Evolutionary conservation across 2,888 invertebrate genomes (phyloP).

Genomic region (Cynaeus angustus): DNA sequence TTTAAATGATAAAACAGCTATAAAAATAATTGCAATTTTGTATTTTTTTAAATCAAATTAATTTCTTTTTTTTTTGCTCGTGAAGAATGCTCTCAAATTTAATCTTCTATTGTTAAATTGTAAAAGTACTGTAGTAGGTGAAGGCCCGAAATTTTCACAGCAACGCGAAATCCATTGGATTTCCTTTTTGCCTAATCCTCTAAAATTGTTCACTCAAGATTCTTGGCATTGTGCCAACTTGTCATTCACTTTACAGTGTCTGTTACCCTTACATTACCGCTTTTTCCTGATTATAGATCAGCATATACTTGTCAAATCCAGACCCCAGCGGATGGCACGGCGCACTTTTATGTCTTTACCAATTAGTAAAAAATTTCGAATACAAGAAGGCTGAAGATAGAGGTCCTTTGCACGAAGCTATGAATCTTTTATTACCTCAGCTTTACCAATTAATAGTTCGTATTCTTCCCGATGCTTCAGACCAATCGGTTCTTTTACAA

Average conservation of each 20-base stretch:
- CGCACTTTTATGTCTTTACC: conserved; percentile 91
- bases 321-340: conserved; percentile 93
- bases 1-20: too few species aligned
- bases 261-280: not conserved
- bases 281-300: conserved; percentile 67
- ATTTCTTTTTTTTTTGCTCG: too few species aligned
- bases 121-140: too few species aligned
- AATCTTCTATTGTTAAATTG: too few species aligned
- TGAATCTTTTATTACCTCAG: conserved; percentile 94
- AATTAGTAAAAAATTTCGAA: conserved; percentile 94
- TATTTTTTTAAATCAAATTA: too few species aligned
- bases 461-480: conserved; percentile 88
- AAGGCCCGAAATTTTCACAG: too few species aligned
- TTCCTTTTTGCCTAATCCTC: too few species aligned
- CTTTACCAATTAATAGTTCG: conserved; percentile 88
- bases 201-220: not conserved
- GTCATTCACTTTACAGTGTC: not conserved
- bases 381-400: conserved; percentile 94
- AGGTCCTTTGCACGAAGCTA: conserved; percentile 92
- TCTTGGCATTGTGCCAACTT: not conserved
- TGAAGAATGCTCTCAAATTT: too few species aligned
- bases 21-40: too few species aligned
- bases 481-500: conserved; percentile 91
- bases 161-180: too few species aligned
- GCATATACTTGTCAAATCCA: conserved; percentile 93